Evolutionary conservation across 2,888 invertebrate genomes (phyloP).

Genomic region (Druceiella hillmani): DNA sequence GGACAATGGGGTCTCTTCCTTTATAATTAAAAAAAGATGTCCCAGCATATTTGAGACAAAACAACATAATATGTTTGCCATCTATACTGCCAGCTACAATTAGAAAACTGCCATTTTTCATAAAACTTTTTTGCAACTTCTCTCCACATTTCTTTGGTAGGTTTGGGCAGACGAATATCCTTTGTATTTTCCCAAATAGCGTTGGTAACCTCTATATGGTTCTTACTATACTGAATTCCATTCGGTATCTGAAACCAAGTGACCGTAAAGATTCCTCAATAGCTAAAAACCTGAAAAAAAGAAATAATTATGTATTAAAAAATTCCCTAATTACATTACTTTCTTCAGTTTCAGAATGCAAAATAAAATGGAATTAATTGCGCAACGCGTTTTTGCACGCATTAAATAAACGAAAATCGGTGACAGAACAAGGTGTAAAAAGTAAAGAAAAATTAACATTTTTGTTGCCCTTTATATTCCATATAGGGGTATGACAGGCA

Average conservation of each 20-base stretch:
- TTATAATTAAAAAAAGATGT: not conserved
- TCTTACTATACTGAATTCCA: not conserved
- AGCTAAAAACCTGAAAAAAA: constrained; percentile 1
- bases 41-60: not conserved
- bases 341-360: not conserved
- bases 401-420: not conserved
- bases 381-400: not conserved
- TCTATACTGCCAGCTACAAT: not conserved
- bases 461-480: not conserved
- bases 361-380: not conserved
- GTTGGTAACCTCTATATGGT: not conserved
- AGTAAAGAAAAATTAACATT: not conserved
- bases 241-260: not conserved
- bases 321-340: not conserved
- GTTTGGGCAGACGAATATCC: not conserved
- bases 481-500: too few relatives aligned
- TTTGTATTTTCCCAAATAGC: constrained; percentile 1
- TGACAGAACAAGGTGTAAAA: not conserved
- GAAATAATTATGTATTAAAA: not conserved
- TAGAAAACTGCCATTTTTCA: not conserved
- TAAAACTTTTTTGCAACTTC: not conserved
- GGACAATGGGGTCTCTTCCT: not conserved
- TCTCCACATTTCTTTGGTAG: not conserved
- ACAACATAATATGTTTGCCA: not conserved
- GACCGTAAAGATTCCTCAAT: not conserved